phyloP scores from a whole-genome alignment of 2,113 vertebrate genomes.

The Machaerirhynchus nigripectus region DNA sequence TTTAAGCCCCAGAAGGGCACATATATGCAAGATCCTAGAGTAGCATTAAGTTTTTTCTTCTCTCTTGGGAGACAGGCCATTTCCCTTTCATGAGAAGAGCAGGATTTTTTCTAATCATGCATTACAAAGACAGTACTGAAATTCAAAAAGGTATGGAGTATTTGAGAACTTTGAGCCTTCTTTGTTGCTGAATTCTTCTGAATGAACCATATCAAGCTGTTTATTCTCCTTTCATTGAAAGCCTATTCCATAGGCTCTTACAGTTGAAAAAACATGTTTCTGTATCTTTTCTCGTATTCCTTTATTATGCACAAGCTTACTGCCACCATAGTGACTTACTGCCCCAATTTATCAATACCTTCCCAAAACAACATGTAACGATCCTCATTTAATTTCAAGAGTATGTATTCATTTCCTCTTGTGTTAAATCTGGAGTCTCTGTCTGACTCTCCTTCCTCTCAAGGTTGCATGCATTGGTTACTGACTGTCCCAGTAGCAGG shows the following conservation, averaged over 20 bases:
- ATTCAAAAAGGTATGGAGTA: background rate
- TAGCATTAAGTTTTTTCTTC: background rate
- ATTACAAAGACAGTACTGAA: background rate
- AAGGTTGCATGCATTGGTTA: background rate
- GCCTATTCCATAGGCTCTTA: background rate
- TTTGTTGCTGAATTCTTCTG: background rate
- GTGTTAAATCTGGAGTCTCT: background rate
- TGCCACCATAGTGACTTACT: background rate
- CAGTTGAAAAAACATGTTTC: background rate
- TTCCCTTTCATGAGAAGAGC: background rate
- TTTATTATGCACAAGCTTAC: background rate
- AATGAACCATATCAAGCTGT: background rate
- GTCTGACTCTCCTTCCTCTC: background rate
- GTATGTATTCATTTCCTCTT: background rate
- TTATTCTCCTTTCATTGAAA: background rate
- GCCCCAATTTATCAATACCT: background rate
- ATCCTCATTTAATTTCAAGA: background rate
- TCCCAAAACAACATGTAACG: background rate
- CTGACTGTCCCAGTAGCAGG: background rate
- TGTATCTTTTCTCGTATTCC: background rate
- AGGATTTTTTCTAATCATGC: background rate
- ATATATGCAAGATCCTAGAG: background rate
- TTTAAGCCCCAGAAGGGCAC: background rate
- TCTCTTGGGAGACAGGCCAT: background rate
- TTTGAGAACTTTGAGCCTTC: background rate